Conservation (phyloP, 2,113 vertebrate species). For the Euleptes europaea region DNA sequence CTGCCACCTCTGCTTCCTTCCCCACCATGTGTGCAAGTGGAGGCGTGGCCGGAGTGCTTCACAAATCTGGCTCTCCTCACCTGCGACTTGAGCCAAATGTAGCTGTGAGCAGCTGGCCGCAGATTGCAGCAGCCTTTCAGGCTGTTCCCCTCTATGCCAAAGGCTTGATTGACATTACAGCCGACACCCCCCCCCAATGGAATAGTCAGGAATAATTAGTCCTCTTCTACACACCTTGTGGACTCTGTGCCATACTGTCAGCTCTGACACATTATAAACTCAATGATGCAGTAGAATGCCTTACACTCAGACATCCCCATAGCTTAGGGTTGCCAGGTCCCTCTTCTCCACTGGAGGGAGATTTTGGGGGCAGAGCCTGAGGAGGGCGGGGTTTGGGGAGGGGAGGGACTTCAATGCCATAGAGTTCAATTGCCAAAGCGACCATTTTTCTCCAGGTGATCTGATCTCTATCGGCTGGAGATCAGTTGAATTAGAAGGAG, state of each 20-base stretch:
- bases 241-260: not conserved
- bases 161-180: not conserved
- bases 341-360: too few species aligned
- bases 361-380: too few species aligned
- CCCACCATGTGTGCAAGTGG: not conserved
- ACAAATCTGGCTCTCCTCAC: not conserved
- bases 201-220: not conserved
- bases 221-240: not conserved
- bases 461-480: too few species aligned
- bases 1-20: not conserved
- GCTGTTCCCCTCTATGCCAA: not conserved
- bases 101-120: not conserved
- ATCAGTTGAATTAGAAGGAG: too few species aligned
- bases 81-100: not conserved
- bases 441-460: too few species aligned
- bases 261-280: not conserved
- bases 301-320: not conserved
- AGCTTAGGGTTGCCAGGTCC: too few species aligned
- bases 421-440: too few species aligned
- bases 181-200: constrained; percentile 9
- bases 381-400: too few species aligned
- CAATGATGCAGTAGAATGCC: not conserved
- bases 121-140: constrained; percentile 20
- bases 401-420: too few species aligned
- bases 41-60: not conserved